Base-by-base conservation (phyloP, 2,888 invertebrate genomes). In the Drosophila peninsularis region DNA sequence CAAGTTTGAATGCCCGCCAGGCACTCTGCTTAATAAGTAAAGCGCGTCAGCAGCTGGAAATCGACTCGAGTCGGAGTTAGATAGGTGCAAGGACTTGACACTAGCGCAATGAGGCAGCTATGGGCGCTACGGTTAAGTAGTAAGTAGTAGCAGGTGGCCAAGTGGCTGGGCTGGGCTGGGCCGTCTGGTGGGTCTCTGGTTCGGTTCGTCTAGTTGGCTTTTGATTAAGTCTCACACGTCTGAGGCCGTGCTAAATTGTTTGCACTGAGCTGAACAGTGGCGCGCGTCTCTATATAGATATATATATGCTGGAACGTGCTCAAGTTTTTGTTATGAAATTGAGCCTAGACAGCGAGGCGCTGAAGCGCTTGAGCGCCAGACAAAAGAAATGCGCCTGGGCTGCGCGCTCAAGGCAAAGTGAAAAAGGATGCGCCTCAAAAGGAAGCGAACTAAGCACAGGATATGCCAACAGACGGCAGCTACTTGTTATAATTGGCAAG, bases 301-400 rank as follows among this genome's bases (percentile, higher is more conserved):
- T 17, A 39, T 10, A 14, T 9, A 30, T 19, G 7, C 4, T 45
- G 45, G 57, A 88, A 88, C 83, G 83, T 84, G 83, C 83, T 84
- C 89, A 84, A 84, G 83, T 84, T 84, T 84, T 84, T 89, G 83
- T 84, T 87, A 82, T 83, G 89, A 84, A 88, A 83, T 83, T 66
- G 88, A 83, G 83, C 83, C 83, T 88, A 83, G 83, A 82, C 82
- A 71, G 52, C 47, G 47, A 47, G 47, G 47, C 50, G 52, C 53
- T 39, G 27, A 27, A 17, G 27, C 50, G 62, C 69, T 75, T 66
- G 49, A 77, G 75, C 62, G 34, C 11, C 39, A 83, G 84, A 83
- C 83, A 83, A 83, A 85, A 76, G 71, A 70, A 67, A 49, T 54
- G 84, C 61, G 71, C 44, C 41, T 17, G 52, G 54, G 49, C 39